phyloP scores from a whole-genome alignment of 2,797 vertebrate genomes.

The Dallia pectoralis region DNA sequence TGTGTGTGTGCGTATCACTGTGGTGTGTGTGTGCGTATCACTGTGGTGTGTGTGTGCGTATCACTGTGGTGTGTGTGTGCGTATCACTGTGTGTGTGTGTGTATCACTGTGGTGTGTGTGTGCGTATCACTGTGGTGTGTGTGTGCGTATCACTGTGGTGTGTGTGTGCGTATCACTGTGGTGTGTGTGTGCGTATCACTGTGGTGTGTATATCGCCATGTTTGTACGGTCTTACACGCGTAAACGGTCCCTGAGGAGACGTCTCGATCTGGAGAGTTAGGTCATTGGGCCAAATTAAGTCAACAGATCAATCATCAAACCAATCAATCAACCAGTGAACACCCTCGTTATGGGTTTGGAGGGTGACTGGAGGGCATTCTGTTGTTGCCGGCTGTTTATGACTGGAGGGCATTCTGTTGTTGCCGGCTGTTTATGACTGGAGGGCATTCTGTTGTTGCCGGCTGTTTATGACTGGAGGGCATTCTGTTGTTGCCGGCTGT shows the following conservation, averaged over 20 bases:
- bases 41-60: background rate
- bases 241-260: conserved; percentile 36
- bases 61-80: background rate
- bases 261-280: conserved; percentile 24
- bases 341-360: conserved; percentile 22
- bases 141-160: too few species aligned
- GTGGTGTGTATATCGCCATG: conserved; percentile 8
- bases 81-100: conserved; percentile 17
- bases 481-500: too few species aligned
- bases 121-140: too few species aligned
- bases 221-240: conserved; percentile 42
- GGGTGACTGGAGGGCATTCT: conserved; percentile 16
- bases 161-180: too few species aligned
- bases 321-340: conserved; percentile 59
- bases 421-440: conserved; percentile 26
- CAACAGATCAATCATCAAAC: conserved; percentile 64
- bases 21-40: conserved; percentile 1
- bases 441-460: conserved; percentile 24
- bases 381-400: conserved; percentile 29
- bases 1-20: background rate
- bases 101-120: too few species aligned
- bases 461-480: conserved; percentile 28
- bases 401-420: conserved; percentile 22
- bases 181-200: background rate
- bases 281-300: conserved; percentile 43